Evolutionary conservation across 2,113 vertebrate species (phyloP), one percentile per base, ranked within the genome.

Genomic region (Vicugna pacos): DNA sequence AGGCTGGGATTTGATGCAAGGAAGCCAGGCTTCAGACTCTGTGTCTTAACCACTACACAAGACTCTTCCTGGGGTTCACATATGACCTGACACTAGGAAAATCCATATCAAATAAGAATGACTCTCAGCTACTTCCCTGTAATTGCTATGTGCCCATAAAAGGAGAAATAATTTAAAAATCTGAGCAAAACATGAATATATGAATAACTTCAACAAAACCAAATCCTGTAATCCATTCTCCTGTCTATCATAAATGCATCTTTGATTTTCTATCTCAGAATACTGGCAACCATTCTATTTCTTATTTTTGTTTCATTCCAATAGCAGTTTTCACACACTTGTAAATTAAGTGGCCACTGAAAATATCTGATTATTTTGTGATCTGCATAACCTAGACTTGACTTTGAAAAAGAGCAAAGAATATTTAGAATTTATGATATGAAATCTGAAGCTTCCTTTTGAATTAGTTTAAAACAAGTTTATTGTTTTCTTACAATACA

Each of bases 161-260:
- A 80, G 64, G 26, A 76, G 65, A 94, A 85, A 82, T 69, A 75
- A 82, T 69, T 64, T 76, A 85, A 81, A 86, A 90, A 80, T 73
- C 72, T 76, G 42, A 76, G 56, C 42, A 86, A 86, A 81, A 70
- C 80, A 81, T 0, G 2, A 94, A 73, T 30, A 86, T 58, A 8
- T 42, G 46, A 87, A 79, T 42, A 85, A 75, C 50, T 70, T 48
- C 26, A 50, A 30, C 52, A 86, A 76, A 76, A 75, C 17, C 2
- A 77, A 94, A 76, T 56, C n/a, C 48, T 48, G 17, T 15, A 32
- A 70, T 56, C 42, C n/a, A 15, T 52, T 89, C 65, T 92, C 50
- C 67, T 60, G 6, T 32, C 58, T 60, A 14, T 56, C 58, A 87
- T 32, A 70, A 60, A 94, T 5, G 22, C 46, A 65, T 54, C 52